phyloP scores from a whole-genome alignment of 2,113 vertebrate genomes.

The Promerops cafer region DNA sequence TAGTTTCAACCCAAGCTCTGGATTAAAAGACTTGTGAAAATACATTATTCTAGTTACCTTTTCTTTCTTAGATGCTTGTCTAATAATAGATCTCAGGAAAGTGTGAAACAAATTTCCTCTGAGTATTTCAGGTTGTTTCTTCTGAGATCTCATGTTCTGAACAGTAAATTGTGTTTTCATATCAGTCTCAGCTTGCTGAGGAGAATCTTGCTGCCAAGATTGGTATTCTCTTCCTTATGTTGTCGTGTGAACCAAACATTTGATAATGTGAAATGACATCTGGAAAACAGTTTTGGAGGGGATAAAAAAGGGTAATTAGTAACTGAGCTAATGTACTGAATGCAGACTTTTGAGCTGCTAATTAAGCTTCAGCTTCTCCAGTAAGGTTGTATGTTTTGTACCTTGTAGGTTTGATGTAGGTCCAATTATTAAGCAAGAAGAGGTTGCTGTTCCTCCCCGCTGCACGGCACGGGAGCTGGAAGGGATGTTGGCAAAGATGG shows the following conservation, averaged over 20 bases:
- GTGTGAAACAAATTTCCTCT: background rate
- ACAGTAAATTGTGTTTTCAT: background rate
- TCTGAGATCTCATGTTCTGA: background rate
- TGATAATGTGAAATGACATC: background rate
- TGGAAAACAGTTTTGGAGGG: background rate
- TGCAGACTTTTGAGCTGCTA: background rate
- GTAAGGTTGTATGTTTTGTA: background rate
- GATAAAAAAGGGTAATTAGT: background rate
- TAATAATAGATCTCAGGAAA: background rate
- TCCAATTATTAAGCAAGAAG: conserved; percentile 85
- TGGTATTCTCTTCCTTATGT: background rate
- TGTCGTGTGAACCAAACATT: background rate
- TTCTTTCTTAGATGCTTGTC: background rate
- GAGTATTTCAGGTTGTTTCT: background rate
- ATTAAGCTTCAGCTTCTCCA: background rate
- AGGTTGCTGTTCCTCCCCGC: conserved; percentile 73
- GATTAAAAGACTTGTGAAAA: background rate
- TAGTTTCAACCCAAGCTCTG: background rate
- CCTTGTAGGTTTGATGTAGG: conserved; percentile 88
- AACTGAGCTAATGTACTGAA: background rate
- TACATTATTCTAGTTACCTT: background rate
- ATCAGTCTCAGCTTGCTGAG: background rate
- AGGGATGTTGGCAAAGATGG: conserved; percentile 74
- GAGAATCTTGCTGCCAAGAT: background rate
- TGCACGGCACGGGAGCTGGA: conserved; percentile 84